A percentile compares a stretch with the other conserved stretches of the same genome.
Conservation (phyloP, 2,888 invertebrate genomes). For the Pterobdella sp. region DNA sequence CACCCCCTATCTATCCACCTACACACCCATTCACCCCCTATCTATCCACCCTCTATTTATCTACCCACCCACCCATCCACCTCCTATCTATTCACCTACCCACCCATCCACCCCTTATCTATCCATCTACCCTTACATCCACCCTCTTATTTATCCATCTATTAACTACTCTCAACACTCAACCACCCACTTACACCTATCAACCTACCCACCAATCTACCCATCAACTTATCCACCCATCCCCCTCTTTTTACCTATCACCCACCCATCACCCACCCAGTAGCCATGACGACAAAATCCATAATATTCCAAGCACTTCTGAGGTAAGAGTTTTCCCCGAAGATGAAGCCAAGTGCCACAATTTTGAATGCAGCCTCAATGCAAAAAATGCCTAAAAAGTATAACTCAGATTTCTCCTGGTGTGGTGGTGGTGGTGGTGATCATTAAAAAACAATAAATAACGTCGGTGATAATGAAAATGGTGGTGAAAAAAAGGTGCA, state of each 20-base stretch:
- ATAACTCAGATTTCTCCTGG: too few relatives aligned
- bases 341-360: background rate
- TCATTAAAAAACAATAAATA: too few relatives aligned
- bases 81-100: background rate
- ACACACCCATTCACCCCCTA: background rate
- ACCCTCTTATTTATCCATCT: background rate
- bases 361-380: too few relatives aligned
- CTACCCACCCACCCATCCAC: background rate
- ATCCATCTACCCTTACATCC: background rate
- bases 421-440: too few relatives aligned
- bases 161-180: background rate
- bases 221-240: background rate
- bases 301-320: background rate
- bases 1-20: background rate
- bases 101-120: background rate
- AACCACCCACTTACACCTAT: background rate
- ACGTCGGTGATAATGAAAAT: too few relatives aligned
- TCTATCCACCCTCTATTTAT: background rate
- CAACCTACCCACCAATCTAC: background rate
- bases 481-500: too few relatives aligned
- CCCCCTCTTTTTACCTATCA: background rate
- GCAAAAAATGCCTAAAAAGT: too few relatives aligned
- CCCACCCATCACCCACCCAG: background rate
- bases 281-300: background rate
- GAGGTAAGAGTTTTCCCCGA: background rate